Conservation (phyloP, 2,888 invertebrate species). For the Leptopterna dolabrata region DNA sequence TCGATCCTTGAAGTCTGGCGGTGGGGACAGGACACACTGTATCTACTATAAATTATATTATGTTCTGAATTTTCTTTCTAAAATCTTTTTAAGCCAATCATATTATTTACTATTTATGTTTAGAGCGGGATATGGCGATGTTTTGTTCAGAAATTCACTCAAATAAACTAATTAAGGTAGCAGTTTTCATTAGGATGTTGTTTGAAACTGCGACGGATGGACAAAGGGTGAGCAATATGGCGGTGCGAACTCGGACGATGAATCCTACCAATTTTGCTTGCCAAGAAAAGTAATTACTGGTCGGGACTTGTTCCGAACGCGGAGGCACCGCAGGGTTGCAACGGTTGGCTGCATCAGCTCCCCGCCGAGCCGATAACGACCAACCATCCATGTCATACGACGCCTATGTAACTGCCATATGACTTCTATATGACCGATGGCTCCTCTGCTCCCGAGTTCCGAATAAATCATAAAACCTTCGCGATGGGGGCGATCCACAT, state of each 20-base stretch:
- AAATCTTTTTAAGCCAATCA: no score
- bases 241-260: not conserved
- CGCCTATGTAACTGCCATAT: not conserved
- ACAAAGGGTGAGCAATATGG: not conserved
- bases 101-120: no score
- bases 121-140: no score
- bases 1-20: no score
- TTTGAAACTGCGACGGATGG: no score
- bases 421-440: not conserved
- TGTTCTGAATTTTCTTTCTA: no score
- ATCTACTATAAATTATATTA: no score
- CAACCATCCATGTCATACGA: not conserved
- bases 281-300: not conserved
- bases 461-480: conserved; percentile 1
- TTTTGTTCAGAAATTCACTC: no score
- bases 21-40: no score
- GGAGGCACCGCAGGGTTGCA: not conserved
- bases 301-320: not conserved
- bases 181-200: no score
- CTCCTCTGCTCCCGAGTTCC: not conserved
- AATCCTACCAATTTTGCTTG: not conserved
- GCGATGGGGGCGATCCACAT: not conserved
- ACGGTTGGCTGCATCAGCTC: not conserved
- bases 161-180: no score
- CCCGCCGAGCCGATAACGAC: not conserved